Evolutionary conservation across 2,797 vertebrate species (phyloP).

Genomic region (Thaleichthys pacificus): DNA sequence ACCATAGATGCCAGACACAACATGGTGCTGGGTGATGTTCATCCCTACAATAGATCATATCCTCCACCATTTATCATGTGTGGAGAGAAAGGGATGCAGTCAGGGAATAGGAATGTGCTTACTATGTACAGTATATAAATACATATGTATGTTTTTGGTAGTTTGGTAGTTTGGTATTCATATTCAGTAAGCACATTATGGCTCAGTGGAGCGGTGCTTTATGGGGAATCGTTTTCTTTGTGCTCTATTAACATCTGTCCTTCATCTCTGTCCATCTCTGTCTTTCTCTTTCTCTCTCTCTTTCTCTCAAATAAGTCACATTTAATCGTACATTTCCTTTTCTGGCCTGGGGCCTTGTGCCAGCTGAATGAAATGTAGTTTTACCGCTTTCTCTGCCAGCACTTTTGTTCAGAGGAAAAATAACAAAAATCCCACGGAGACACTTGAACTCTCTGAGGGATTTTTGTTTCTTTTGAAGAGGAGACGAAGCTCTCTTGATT

Average conservation of each 20-base stretch:
- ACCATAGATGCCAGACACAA: not conserved
- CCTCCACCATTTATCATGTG: not conserved
- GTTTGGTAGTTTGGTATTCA: too few relatives aligned
- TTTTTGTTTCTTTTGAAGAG: constrained; percentile 67
- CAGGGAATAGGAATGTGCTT: not conserved
- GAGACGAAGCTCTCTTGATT: constrained; percentile 70
- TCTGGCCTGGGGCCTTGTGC: constrained; percentile 74
- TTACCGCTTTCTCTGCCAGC: constrained; percentile 71
- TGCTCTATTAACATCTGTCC: constrained; percentile 10
- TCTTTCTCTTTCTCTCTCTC: constrained; percentile 62
- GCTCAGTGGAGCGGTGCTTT: constrained; percentile 29
- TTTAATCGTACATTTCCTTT: constrained; percentile 80
- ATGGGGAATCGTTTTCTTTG: constrained; percentile 5
- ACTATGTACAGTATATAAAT: not conserved
- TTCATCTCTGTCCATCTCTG: constrained; percentile 40
- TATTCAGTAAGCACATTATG: constrained; percentile 12
- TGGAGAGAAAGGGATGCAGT: not conserved
- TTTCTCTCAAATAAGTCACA: constrained; percentile 74
- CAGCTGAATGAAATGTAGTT: constrained; percentile 78
- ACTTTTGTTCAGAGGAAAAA: constrained; percentile 74
- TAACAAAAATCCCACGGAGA: constrained; percentile 73
- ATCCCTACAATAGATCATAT: constrained; percentile 3
- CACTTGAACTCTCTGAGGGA: constrained; percentile 71
- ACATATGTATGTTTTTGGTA: constrained; percentile 10
- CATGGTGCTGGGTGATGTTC: not conserved